A percentile compares a stretch with the other conserved stretches of the same genome.
These are phyloP conservation scores for Aplocera efformata DNA, from an alignment of 2,888 invertebrate species.

Conservation along the genomic window DNA sequence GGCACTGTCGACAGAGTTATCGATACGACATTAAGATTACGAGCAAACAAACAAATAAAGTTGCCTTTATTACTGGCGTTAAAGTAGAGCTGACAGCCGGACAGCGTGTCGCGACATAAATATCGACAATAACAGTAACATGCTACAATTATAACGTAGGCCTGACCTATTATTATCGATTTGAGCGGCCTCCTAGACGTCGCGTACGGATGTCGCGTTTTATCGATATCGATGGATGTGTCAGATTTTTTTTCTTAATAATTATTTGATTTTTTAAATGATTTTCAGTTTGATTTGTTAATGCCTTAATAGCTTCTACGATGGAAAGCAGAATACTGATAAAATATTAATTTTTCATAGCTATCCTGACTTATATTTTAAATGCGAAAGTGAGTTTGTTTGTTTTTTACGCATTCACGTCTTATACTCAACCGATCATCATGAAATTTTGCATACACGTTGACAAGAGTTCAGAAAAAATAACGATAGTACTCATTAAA, in stretches of 20 bases:
- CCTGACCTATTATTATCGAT: slow-evolving; percentile 26
- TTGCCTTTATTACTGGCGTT: slow-evolving; percentile 26
- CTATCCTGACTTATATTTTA: no score
- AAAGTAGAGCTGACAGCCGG: slow-evolving; percentile 24
- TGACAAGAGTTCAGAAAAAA: no score
- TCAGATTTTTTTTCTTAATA: neutral
- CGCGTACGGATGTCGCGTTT: neutral
- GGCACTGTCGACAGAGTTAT: slow-evolving; percentile 17
- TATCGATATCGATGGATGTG: slow-evolving; percentile 8
- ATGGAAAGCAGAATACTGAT: no score
- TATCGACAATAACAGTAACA: slow-evolving; percentile 32
- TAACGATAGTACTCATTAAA: no score
- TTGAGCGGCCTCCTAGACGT: slow-evolving; percentile 10
- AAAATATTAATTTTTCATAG: no score
- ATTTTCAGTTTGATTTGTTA: no score
- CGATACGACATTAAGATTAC: slow-evolving; percentile 26
- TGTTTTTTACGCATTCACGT: no score
- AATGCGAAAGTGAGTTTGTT: no score
- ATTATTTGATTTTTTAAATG: no score
- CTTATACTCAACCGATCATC: no score
- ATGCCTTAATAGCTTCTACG: no score
- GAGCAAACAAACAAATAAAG: slow-evolving; percentile 34
- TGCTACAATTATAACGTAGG: slow-evolving; percentile 37
- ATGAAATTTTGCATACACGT: no score
- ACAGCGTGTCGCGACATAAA: slow-evolving; percentile 29